phyloP scores from a whole-genome alignment of 2,888 invertebrate species.

The Eupithecia abbreviata region DNA sequence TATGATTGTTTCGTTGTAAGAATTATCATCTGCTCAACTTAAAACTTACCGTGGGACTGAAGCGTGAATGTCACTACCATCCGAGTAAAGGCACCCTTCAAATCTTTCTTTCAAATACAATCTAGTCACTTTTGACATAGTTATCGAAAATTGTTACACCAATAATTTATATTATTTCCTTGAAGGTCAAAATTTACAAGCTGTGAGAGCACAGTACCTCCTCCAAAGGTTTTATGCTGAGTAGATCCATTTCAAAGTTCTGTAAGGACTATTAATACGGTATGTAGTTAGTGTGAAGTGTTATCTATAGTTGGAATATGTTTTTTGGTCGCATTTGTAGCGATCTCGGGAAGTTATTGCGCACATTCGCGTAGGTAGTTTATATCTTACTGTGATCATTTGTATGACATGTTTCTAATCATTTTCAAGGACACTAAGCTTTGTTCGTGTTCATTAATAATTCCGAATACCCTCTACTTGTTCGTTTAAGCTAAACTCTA shows the following conservation, averaged over 20 bases:
- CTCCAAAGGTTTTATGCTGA: slow-evolving; percentile 48
- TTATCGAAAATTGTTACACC: slow-evolving; percentile 46
- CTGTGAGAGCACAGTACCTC: slow-evolving; percentile 32
- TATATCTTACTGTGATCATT: slow-evolving; percentile 81
- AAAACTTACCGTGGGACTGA: slow-evolving; percentile 77
- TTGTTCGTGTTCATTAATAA: slow-evolving; percentile 15
- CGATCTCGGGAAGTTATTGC: slow-evolving; percentile 70
- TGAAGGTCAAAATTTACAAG: slow-evolving; percentile 30
- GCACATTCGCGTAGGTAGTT: slow-evolving; percentile 82
- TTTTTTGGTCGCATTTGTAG: slow-evolving; percentile 41
- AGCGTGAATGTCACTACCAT: slow-evolving; percentile 41
- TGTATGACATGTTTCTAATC: slow-evolving; percentile 35
- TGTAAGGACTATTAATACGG: slow-evolving; percentile 42
- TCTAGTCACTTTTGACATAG: slow-evolving; percentile 64
- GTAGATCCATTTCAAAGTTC: slow-evolving; percentile 46
- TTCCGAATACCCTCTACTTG: slow-evolving; percentile 6
- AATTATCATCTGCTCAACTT: slow-evolving; percentile 82
- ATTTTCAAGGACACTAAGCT: slow-evolving; percentile 16
- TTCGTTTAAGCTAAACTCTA: slow-evolving; percentile 13
- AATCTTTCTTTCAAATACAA: slow-evolving; percentile 42
- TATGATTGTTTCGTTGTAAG: slow-evolving; percentile 79
- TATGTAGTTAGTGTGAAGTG: slow-evolving; percentile 42
- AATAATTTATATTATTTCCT: slow-evolving; percentile 40
- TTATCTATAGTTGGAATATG: slow-evolving; percentile 43
- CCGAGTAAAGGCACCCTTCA: slow-evolving; percentile 26